Conservation (phyloP, 2,888 invertebrate genomes). For the Tetanocera ferruginea region DNA sequence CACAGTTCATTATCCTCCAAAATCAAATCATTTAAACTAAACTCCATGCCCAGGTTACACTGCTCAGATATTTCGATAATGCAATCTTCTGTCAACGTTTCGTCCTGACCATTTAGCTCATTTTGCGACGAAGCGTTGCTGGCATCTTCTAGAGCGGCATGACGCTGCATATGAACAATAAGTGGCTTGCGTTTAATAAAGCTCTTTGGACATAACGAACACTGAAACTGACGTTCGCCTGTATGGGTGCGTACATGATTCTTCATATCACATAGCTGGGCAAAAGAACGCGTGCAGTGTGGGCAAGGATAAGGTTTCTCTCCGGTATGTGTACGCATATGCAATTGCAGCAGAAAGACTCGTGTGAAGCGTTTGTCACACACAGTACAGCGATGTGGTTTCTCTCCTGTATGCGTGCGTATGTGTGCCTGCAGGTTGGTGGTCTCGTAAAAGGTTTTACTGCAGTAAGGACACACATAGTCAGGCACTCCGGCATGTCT, state of each 20-base stretch:
- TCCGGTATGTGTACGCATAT: conserved; percentile 63
- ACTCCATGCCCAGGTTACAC: neutral
- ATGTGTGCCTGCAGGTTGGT: conserved; percentile 48
- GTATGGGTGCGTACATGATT: conserved; percentile 68
- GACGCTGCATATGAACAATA: conserved; percentile 49
- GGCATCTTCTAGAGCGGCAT: conserved; percentile 9
- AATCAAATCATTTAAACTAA: neutral
- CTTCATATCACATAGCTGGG: conserved; percentile 68
- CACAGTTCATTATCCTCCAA: neutral
- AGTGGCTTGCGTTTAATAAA: conserved; percentile 59
- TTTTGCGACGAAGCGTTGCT: neutral
- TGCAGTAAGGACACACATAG: conserved; percentile 50
- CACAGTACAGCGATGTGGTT: conserved; percentile 60
- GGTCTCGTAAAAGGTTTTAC: conserved; percentile 60
- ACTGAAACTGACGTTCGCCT: conserved; percentile 60
- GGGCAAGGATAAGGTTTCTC: conserved; percentile 64
- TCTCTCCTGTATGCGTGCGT: conserved; percentile 61
- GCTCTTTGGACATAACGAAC: conserved; percentile 58
- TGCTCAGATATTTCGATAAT: neutral
- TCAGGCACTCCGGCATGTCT: conserved; percentile 55
- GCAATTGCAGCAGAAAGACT: conserved; percentile 69
- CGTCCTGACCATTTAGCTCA: neutral
- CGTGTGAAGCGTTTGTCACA: conserved; percentile 62
- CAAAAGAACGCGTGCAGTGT: conserved; percentile 61
- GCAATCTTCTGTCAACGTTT: neutral